Evolutionary conservation across 1,140 invertebrate genomes (phyloP).

Genomic region (Tenebrio molitor): DNA sequence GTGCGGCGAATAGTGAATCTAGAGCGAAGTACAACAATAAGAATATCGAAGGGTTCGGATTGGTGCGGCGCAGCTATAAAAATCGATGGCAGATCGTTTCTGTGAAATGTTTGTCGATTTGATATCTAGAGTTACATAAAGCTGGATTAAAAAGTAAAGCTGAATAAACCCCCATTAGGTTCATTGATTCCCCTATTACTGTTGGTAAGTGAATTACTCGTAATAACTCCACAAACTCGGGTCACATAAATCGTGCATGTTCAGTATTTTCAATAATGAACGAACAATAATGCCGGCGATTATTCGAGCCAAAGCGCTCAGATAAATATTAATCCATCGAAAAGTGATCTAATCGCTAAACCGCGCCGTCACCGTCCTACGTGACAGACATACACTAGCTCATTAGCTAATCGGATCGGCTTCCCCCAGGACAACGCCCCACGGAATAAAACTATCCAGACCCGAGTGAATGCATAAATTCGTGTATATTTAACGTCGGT

Average conservation of each 20-base stretch:
- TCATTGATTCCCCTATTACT: constrained; percentile 24
- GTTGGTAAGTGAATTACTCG: constrained; percentile 1
- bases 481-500: constrained; percentile 26
- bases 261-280: constrained; percentile 39
- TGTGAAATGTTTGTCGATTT: not conserved
- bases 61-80: no score
- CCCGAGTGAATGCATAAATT: constrained; percentile 44
- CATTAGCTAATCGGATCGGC: constrained; percentile 40
- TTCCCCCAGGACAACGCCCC: not conserved
- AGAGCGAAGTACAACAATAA: no score
- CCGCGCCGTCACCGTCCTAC: constrained; percentile 18
- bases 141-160: constrained; percentile 23
- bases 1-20: no score
- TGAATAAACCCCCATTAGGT: constrained; percentile 26
- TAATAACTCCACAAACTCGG: constrained; percentile 16
- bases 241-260: constrained; percentile 17
- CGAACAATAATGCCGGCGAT: constrained; percentile 44
- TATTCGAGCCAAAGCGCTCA: constrained; percentile 36
- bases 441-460: constrained; percentile 12
- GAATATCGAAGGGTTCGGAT: no score
- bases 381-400: constrained; percentile 43
- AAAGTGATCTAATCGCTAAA: constrained; percentile 44
- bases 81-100: not conserved
- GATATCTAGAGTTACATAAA: not conserved
- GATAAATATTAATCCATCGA: constrained; percentile 44